Conservation (phyloP, 2,113 vertebrate genomes). For the Dasyurus viverrinus region DNA sequence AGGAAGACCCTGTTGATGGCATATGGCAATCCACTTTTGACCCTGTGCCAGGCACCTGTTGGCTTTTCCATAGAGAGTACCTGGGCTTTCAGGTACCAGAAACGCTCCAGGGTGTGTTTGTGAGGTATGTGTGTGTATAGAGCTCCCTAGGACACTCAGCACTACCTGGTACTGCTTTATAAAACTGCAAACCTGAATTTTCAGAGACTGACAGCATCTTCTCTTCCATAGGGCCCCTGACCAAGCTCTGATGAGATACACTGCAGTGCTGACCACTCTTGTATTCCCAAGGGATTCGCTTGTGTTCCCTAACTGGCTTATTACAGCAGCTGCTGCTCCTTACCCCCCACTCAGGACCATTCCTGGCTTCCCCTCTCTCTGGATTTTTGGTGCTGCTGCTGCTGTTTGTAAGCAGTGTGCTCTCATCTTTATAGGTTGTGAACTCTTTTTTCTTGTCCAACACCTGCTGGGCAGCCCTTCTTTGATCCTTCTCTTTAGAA, state of each 20-base stretch:
- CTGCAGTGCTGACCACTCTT: not conserved
- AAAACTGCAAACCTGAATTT: not conserved
- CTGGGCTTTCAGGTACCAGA: not conserved
- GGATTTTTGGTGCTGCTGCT: not conserved
- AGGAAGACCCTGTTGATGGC: not conserved
- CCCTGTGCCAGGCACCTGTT: not conserved
- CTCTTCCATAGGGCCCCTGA: not conserved
- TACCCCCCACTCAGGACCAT: not conserved
- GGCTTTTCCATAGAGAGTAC: not conserved
- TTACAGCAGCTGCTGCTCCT: not conserved
- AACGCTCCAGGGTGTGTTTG: not conserved
- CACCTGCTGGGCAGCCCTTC: rapidly evolving
- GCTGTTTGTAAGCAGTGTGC: not conserved
- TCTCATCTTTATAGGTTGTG: rapidly evolving
- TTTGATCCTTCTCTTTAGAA: slow-evolving; percentile 28
- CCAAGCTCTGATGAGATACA: not conserved
- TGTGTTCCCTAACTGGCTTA: not conserved
- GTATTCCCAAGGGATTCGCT: not conserved
- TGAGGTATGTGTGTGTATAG: not conserved
- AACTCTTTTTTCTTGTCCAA: not conserved
- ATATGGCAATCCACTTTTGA: not conserved
- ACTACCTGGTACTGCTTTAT: not conserved
- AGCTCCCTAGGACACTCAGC: not conserved
- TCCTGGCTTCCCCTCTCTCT: not conserved
- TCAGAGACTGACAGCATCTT: not conserved